phyloP scores from a whole-genome alignment of 2,797 vertebrate species.

The Tamandua tetradactyla region DNA sequence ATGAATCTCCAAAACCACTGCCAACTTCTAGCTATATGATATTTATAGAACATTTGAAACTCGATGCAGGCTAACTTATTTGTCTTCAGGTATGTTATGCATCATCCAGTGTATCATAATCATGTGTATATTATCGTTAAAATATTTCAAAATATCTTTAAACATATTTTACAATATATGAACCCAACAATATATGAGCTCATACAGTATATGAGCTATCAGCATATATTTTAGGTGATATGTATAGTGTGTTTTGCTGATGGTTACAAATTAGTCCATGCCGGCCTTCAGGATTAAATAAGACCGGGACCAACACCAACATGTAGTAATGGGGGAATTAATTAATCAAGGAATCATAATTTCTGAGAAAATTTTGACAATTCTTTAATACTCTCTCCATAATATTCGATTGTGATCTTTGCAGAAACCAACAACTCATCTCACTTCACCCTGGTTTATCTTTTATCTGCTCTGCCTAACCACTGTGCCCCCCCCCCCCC shows the following conservation, averaged over 20 bases:
- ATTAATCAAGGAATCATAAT: not conserved
- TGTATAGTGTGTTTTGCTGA: not conserved
- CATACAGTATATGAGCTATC: not conserved
- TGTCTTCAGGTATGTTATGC: slow-evolving; percentile 4
- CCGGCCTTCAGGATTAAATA: not conserved
- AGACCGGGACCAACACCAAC: not conserved
- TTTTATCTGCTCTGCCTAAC: not conserved
- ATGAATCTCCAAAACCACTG: not conserved
- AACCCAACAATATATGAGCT: too few species aligned
- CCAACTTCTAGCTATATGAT: not conserved
- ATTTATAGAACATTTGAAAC: slow-evolving; percentile 36
- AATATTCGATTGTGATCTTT: not conserved
- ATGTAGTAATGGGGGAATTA: not conserved
- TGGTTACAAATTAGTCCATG: not conserved
- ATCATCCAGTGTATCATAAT: not conserved
- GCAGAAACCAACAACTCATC: not conserved
- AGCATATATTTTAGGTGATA: not conserved
- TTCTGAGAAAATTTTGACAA: not conserved
- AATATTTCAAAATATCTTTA: too few species aligned
- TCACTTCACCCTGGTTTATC: not conserved
- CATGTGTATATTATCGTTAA: not conserved
- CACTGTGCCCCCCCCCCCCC: not conserved
- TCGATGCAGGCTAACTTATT: not conserved
- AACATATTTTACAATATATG: too few species aligned
- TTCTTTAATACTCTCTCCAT: not conserved